Percentiles rank a stretch among this genome's conserved stretches.
These are phyloP conservation scores for Geotrupes spiniger DNA, from an alignment of 2,888 invertebrate species.

Conservation along the genomic window DNA sequence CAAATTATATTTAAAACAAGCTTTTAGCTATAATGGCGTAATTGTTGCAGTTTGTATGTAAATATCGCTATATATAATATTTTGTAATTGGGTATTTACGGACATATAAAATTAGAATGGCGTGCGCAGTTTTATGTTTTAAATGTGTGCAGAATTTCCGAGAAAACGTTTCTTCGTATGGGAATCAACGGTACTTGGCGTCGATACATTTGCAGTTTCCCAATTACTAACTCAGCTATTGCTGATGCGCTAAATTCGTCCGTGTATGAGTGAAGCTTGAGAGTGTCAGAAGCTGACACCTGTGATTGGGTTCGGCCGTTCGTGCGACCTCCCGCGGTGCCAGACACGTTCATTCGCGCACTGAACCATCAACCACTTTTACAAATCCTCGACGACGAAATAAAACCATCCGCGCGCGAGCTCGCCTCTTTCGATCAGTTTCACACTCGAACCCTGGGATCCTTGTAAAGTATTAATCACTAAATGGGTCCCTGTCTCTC, in stretches of 20 bases:
- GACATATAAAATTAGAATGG: no score
- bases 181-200: no score
- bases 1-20: not conserved
- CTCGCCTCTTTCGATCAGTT: constrained; percentile 17
- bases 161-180: no score
- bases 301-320: constrained; percentile 31
- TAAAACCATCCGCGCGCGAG: constrained; percentile 12
- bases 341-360: constrained; percentile 33
- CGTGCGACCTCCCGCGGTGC: constrained; percentile 34
- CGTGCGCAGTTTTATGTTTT: no score
- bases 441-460: constrained; percentile 22
- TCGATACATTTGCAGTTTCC: no score
- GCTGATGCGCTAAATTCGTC: no score
- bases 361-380: constrained; percentile 14
- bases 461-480: constrained; percentile 30
- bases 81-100: no score
- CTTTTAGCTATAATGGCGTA: not conserved
- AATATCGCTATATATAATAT: no score
- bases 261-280: not conserved
- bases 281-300: constrained; percentile 29
- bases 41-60: not conserved
- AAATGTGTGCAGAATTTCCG: no score
- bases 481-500: constrained; percentile 15
- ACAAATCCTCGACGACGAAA: constrained; percentile 5
- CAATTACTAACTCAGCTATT: no score